Percentiles rank a stretch among this genome's conserved stretches.
Evolutionary conservation across 2,888 invertebrate genomes (phyloP).

Genomic region (Flexamia atlantica): DNA sequence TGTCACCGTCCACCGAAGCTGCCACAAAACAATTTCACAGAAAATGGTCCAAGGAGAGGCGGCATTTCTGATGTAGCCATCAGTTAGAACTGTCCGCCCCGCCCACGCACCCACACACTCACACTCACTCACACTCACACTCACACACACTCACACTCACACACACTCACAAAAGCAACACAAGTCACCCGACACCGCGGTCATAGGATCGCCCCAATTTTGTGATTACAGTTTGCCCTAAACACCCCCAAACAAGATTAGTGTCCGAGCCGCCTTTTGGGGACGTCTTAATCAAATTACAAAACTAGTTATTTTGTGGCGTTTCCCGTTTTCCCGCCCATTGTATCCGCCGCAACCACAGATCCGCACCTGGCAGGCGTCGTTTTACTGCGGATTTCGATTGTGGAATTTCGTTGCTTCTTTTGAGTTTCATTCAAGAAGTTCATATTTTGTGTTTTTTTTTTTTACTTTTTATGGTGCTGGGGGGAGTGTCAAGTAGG

Average conservation of each 20-base stretch:
- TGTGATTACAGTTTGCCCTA: constrained; percentile 51
- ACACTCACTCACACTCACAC: neutral
- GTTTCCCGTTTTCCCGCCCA: constrained; percentile 20
- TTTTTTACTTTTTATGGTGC: no score
- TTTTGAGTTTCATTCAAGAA: constrained; percentile 4
- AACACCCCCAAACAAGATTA: constrained; percentile 58
- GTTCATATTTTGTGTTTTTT: neutral
- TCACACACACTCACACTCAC: neutral
- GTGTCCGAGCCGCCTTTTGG: constrained; percentile 39
- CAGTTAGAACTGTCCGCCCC: constrained; percentile 30
- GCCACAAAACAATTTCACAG: constrained; percentile 52
- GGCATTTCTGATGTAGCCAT: constrained; percentile 55
- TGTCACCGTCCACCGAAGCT: constrained; percentile 19
- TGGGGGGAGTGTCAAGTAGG: no score
- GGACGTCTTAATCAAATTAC: constrained; percentile 55
- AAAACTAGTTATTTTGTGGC: constrained; percentile 46
- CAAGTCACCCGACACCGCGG: neutral
- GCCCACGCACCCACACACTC: constrained; percentile 12
- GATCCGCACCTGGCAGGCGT: constrained; percentile 14
- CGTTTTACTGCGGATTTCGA: constrained; percentile 36
- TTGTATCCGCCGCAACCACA: neutral
- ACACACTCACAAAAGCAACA: neutral
- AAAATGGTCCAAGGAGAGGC: constrained; percentile 53
- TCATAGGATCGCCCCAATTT: constrained; percentile 45
- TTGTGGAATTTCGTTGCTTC: constrained; percentile 2